Conservation (phyloP, 2,797 vertebrate species). For the Acanthiza pusilla region DNA sequence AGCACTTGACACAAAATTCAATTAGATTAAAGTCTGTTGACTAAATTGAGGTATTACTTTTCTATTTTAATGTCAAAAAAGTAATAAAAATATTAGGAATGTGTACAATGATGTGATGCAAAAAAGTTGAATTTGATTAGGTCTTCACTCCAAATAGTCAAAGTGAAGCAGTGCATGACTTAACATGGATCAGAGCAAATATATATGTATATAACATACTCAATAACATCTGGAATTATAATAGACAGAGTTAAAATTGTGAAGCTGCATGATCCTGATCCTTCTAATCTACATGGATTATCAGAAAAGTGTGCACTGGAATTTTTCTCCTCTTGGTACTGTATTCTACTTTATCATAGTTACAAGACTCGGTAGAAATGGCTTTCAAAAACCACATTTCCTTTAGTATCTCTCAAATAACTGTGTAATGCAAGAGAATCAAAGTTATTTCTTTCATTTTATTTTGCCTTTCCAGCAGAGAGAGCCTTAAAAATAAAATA, state of each 20-base stretch:
- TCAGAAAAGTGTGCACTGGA: background rate
- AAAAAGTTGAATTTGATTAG: background rate
- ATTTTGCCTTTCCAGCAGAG: background rate
- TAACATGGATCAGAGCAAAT: background rate
- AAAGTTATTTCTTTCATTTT: background rate
- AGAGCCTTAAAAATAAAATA: background rate
- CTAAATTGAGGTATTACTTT: background rate
- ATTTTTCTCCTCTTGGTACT: background rate
- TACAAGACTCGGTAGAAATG: background rate
- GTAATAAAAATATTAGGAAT: background rate
- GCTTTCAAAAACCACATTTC: background rate
- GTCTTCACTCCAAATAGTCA: background rate
- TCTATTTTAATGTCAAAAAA: background rate
- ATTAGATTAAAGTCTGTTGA: background rate
- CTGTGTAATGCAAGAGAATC: background rate
- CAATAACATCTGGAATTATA: background rate
- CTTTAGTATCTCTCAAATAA: background rate
- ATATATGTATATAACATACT: background rate
- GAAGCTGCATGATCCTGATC: background rate
- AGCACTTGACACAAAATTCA: background rate
- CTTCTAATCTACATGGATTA: background rate
- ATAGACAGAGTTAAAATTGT: background rate
- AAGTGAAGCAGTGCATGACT: background rate
- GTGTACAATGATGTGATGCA: background rate
- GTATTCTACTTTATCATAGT: background rate